phyloP scores from a whole-genome alignment of 2,113 vertebrate genomes.

The Manacus vitellinus region DNA sequence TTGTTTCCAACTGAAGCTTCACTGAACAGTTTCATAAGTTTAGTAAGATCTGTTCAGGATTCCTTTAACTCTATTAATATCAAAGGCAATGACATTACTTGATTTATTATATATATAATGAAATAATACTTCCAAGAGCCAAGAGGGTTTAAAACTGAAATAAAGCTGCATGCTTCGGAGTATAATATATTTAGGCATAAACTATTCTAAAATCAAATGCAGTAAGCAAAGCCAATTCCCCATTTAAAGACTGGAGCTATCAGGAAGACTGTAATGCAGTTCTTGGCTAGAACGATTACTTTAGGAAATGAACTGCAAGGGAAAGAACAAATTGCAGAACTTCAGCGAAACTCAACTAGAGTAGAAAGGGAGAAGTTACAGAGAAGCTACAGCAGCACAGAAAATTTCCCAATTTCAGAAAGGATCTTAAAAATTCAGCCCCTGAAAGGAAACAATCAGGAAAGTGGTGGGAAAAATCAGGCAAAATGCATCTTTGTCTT shows the following conservation, averaged over 20 bases:
- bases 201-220: background rate
- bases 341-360: background rate
- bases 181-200: background rate
- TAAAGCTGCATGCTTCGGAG: background rate
- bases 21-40: background rate
- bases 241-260: background rate
- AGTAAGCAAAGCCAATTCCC: background rate
- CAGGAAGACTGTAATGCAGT: background rate
- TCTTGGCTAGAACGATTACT: background rate
- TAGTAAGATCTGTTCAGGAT: background rate
- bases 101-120: background rate
- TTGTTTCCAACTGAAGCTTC: background rate
- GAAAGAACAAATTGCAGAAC: background rate
- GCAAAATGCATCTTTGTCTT: background rate
- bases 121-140: background rate
- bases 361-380: background rate
- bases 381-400: background rate
- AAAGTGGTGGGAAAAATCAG: background rate
- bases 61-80: background rate
- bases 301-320: background rate
- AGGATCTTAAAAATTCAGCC: background rate
- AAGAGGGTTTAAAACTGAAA: background rate
- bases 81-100: background rate
- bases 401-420: background rate
- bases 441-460: background rate